Evolutionary conservation across 2,113 vertebrate species (phyloP), one percentile per base, ranked within the genome.

Genomic region (Poecilia latipinna): DNA sequence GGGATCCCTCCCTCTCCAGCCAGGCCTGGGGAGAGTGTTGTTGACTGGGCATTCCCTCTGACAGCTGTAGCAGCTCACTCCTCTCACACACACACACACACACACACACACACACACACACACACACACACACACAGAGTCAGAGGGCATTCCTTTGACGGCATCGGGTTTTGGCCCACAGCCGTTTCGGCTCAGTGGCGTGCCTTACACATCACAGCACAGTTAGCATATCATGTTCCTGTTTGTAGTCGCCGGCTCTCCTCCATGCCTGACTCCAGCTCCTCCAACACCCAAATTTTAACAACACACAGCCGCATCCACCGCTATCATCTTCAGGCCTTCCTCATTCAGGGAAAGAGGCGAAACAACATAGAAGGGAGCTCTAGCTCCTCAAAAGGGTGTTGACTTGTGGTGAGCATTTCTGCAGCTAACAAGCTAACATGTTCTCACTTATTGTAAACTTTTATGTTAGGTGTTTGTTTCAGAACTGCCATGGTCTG

Each of bases 1-100:
- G 86, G 80, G 82, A 82, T 79, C 72, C 77, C 66, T 85, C 67
- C 77, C 82, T 86, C 79, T 87, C 35, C 65, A 70, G 75, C 72
- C 78, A 64, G 77, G 80, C 85, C 71, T 35, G 48, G 44, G 76
- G 77, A 82, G 72, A 74, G 74, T 26, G 61, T 82, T 61, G 42
- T 77, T 78, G 80, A 75, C 84, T 74, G 82, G 87, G 79, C 83
- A 89, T 89, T 80, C 82, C 84, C 90, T 78, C 61, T 82, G 79
- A 87, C 87, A 88, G 82, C 65, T 48, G 44, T 19, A 48, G 44
- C 44, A 73, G 51, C 70, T 66, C 75, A 57, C 68, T 78, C 74
- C 84, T 77, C 77, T 19, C 48, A 62, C 63, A 70, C 42, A 44
- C 42, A 44, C 42, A 44, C 12, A 39, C 39, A 39, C 39, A 39